A percentile compares a stretch with the other conserved stretches of the same genome.
These are phyloP conservation scores for Sinocyclocheilus grahami DNA, from an alignment of 2,113 vertebrate species.

Conservation along the genomic window DNA sequence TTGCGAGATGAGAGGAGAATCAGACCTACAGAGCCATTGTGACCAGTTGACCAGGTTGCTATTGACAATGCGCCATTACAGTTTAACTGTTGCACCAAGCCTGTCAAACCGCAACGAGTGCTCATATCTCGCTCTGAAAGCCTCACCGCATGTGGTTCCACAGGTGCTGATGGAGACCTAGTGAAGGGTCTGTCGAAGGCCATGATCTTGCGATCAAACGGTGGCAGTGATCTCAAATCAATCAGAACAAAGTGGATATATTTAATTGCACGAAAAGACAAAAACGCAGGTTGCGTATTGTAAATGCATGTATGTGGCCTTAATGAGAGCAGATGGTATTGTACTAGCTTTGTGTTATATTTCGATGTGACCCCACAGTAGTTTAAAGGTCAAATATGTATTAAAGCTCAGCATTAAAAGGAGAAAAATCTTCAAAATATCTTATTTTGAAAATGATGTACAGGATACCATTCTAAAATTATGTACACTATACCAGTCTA, in stretches of 20 bases:
- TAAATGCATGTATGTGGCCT: neutral
- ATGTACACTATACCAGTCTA: neutral
- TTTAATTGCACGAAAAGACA: neutral
- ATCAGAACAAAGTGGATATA: neutral
- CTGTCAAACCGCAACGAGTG: constrained; percentile 52
- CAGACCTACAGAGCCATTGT: constrained; percentile 55
- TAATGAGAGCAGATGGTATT: neutral
- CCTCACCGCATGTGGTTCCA: constrained; percentile 32
- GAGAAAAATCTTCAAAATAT: neutral
- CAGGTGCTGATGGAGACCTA: constrained; percentile 36
- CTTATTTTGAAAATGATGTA: neutral
- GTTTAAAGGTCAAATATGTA: too few species aligned
- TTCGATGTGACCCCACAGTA: neutral
- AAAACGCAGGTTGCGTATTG: neutral
- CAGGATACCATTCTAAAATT: neutral
- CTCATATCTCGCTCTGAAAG: constrained; percentile 28
- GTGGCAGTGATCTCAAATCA: neutral
- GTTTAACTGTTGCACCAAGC: constrained; percentile 68
- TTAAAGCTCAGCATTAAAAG: neutral
- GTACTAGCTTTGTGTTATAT: neutral
- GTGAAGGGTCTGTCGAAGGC: neutral
- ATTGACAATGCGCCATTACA: constrained; percentile 62
- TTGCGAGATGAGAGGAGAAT: constrained; percentile 56
- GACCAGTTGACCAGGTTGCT: constrained; percentile 53
- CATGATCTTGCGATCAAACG: neutral